These are phyloP conservation scores for Stichodactyla mertensii DNA, from an alignment of 64 coral and sea anemone genomes.

Conservation along the genomic window DNA sequence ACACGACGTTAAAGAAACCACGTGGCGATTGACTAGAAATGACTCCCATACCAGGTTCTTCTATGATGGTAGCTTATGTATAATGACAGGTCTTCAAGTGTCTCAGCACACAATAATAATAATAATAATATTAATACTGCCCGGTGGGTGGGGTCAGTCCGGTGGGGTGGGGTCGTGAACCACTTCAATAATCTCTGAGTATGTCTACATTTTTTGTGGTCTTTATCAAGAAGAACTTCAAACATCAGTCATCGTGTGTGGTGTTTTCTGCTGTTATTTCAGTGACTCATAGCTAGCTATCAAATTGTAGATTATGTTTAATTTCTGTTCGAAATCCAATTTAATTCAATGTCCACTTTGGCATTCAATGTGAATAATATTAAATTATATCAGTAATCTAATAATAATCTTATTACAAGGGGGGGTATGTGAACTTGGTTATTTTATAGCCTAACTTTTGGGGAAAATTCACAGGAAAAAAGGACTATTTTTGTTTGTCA, in stretches of 20 bases:
- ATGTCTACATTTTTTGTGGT: not conserved
- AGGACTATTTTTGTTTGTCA: not conserved
- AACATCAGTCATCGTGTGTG: too few species aligned
- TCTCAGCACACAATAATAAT: not conserved
- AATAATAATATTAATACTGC: too few species aligned
- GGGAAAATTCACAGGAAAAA: not conserved
- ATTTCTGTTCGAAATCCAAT: not conserved
- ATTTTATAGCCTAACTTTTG: not conserved
- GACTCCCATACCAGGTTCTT: not conserved
- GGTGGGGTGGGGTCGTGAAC: not conserved
- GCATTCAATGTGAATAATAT: not conserved
- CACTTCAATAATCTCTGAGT: not conserved
- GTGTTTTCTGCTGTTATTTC: not conserved
- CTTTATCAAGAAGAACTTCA: not conserved
- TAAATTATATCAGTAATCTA: not conserved
- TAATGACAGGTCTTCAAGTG: not conserved
- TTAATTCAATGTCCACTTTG: not conserved
- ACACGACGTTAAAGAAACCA: constrained; percentile 95
- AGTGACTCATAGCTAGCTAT: not conserved
- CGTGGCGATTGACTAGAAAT: constrained; percentile 69
- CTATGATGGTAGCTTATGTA: constrained; percentile 18
- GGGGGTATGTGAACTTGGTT: not conserved
- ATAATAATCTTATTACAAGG: not conserved
- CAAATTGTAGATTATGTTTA: not conserved
- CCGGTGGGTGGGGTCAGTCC: not conserved